Evolutionary conservation across 2,113 vertebrate genomes (phyloP).

Genomic region (Ginglymostoma cirratum): DNA sequence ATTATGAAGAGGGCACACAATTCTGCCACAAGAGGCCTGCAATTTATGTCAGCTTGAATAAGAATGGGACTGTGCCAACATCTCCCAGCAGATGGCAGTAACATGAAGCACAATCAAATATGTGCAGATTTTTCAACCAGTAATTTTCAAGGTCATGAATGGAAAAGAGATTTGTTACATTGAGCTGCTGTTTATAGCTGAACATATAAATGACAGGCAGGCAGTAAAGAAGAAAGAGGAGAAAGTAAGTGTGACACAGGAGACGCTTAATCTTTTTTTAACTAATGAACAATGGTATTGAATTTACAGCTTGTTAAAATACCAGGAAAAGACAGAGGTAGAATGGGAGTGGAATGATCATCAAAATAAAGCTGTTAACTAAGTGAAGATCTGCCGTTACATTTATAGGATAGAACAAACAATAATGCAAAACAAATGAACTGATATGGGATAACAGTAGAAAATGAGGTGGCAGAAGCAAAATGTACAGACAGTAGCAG

Average conservation of each 20-base stretch:
- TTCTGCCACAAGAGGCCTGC: not conserved
- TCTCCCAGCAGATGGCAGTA: slow-evolving; percentile 16
- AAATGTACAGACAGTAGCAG: not conserved
- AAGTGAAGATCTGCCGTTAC: not conserved
- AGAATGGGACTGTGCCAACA: not conserved
- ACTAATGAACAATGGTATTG: not conserved
- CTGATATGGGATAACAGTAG: not conserved
- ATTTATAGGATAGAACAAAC: not conserved
- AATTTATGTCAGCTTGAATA: not conserved
- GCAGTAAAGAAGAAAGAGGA: not conserved
- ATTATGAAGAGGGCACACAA: not conserved
- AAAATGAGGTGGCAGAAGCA: not conserved
- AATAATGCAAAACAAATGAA: not conserved
- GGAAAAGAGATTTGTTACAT: not conserved
- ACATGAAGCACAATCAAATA: not conserved
- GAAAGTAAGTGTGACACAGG: not conserved
- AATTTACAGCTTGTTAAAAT: not conserved
- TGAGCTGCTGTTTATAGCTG: not conserved
- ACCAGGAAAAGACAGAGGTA: not conserved
- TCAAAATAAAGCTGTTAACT: not conserved
- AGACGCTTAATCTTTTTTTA: not conserved
- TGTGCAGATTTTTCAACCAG: not conserved
- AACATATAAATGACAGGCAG: not conserved
- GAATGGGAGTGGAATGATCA: not conserved
- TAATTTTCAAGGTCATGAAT: not conserved